These are phyloP conservation scores for Gallinago stenura DNA, from an alignment of 2,797 vertebrate genomes.

Conservation along the genomic window DNA sequence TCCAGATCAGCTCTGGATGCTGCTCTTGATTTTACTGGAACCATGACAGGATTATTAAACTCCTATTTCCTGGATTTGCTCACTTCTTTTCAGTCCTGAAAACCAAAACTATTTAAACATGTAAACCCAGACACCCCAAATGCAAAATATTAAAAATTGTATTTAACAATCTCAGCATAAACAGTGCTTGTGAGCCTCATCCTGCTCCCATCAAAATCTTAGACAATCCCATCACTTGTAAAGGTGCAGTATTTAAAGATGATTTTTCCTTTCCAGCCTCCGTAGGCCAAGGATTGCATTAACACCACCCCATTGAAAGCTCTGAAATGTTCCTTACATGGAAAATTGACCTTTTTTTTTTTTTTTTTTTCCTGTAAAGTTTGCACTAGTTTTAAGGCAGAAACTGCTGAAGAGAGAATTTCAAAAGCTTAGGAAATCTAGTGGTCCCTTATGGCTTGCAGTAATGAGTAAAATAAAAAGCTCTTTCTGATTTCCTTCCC, in stretches of 20 bases:
- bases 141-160: neutral
- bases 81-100: neutral
- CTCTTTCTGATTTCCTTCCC: slow-evolving; percentile 23
- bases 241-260: neutral
- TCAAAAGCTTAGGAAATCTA: neutral
- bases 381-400: neutral
- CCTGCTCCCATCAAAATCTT: neutral
- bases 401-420: slow-evolving; percentile 15
- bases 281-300: neutral
- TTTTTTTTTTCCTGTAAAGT: neutral
- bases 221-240: neutral
- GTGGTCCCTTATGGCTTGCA: neutral
- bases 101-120: neutral
- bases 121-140: neutral
- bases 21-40: neutral
- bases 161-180: neutral
- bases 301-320: neutral
- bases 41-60: neutral
- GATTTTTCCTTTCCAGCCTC: neutral
- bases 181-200: neutral
- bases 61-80: neutral
- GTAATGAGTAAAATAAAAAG: slow-evolving; percentile 42
- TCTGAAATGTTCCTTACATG: neutral
- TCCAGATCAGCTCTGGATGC: neutral
- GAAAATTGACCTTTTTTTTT: neutral